These are phyloP conservation scores for Arvicanthis niloticus DNA, from an alignment of 2,113 vertebrate species.

Conservation along the genomic window DNA sequence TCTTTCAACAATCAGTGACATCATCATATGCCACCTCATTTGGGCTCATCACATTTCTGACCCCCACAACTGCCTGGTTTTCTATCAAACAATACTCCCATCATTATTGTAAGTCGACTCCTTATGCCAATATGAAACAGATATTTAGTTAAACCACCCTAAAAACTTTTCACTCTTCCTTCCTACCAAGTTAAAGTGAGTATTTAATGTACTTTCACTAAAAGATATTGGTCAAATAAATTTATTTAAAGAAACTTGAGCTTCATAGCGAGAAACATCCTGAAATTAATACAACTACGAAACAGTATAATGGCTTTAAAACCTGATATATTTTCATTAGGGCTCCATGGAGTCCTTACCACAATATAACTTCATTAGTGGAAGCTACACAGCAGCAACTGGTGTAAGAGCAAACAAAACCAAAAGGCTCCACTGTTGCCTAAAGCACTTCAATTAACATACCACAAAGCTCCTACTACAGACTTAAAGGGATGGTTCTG, in stretches of 20 bases:
- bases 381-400: slow-evolving; percentile 75
- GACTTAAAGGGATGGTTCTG: slow-evolving; percentile 81
- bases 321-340: slow-evolving; percentile 75
- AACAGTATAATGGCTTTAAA: slow-evolving; percentile 61
- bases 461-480: slow-evolving; percentile 80
- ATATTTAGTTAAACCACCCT: slow-evolving; percentile 30
- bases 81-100: neutral
- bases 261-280: slow-evolving; percentile 49
- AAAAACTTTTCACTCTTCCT: slow-evolving; percentile 1
- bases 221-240: slow-evolving; percentile 36
- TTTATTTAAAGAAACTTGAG: slow-evolving; percentile 53
- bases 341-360: slow-evolving; percentile 72
- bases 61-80: neutral
- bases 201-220: slow-evolving; percentile 42
- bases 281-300: slow-evolving; percentile 22
- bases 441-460: slow-evolving; percentile 84
- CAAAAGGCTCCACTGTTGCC: slow-evolving; percentile 74
- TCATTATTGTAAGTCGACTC: neutral
- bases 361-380: slow-evolving; percentile 80
- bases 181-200: slow-evolving; percentile 3
- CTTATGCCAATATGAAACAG: neutral
- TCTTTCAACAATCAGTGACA: neutral
- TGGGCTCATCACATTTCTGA: slow-evolving; percentile 9
- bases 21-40: neutral
- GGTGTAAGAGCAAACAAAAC: slow-evolving; percentile 81